These are phyloP conservation scores for Poeciliopsis turrubarensis DNA, from an alignment of 2,113 vertebrate genomes.

Conservation along the genomic window DNA sequence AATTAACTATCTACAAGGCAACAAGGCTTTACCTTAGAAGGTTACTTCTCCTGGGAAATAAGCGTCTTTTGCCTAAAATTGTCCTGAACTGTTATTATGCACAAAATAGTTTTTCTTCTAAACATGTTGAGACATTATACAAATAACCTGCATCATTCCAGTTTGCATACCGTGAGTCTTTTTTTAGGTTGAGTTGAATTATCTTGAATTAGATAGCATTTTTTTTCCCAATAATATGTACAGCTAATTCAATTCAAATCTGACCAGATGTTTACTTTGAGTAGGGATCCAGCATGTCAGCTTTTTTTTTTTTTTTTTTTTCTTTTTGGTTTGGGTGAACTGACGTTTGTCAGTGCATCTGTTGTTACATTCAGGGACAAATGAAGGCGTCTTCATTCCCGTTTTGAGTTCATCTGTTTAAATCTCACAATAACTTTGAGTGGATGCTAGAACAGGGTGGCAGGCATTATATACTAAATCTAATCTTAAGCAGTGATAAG, in stretches of 20 bases:
- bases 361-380: neutral
- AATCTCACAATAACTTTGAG: neutral
- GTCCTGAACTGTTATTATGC: neutral
- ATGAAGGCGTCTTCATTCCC: neutral
- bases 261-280: too few relatives aligned
- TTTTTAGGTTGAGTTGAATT: too few relatives aligned
- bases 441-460: neutral
- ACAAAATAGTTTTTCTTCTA: neutral
- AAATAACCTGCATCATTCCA: too few relatives aligned
- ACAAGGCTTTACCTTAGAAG: slow-evolving; percentile 7
- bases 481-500: slow-evolving; percentile 24
- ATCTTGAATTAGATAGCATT: too few relatives aligned
- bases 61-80: slow-evolving; percentile 12
- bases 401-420: neutral
- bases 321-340: too few relatives aligned
- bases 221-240: too few relatives aligned
- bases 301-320: too few relatives aligned
- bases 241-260: too few relatives aligned
- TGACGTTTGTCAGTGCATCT: neutral
- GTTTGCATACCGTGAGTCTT: neutral
- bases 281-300: too few relatives aligned
- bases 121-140: too few relatives aligned
- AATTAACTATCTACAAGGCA: slow-evolving; percentile 25
- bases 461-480: neutral
- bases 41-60: slow-evolving; percentile 1